Evolutionary conservation across 2,888 invertebrate species (phyloP), one percentile per base, ranked within the genome.

Genomic region (Apoderus coryli): DNA sequence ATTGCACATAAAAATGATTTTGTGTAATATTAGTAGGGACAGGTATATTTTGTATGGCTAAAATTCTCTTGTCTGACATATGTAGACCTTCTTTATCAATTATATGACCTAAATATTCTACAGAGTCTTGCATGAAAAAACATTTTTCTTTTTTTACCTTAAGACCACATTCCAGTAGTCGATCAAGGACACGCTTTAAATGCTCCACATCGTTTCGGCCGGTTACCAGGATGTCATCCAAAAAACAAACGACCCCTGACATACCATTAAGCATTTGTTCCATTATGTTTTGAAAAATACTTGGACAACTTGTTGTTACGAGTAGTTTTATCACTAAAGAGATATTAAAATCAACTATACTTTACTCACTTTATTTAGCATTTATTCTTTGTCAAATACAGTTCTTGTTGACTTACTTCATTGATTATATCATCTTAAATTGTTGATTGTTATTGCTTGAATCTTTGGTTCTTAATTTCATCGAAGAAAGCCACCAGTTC

Each of bases 91-190:
- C 19, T 19, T 19, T 19, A 19, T 19, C 19, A 19, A 19, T 19
- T 19, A 7, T 19, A 19, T 19, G 19, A 19, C 19, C 19, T 19
- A 19, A 19, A 19, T 19, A 19, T 19, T 19, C 19, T n/a, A 19
- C 19, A 19, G 19, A 19, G n/a, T 19, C 19, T n/a, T 19, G n/a
- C n/a, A n/a, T n/a, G n/a, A n/a, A n/a, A n/a, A n/a, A n/a, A n/a
- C n/a, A n/a, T n/a, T n/a, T n/a, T n/a, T n/a, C n/a, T n/a, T n/a
- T n/a, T 7, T 19, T 19, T 19, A 19, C 19, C n/a, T 19, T 19
- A 7, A 19, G n/a, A n/a, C 19, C 6, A 19, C 6, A 19, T n/a
- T 19, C 19, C n/a, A 7, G n/a, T 7, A 19, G 19, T 6, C n/a
- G 19, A 6, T 19, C 7, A 19, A 19, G n/a, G n/a, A 19, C 19